A percentile compares a stretch with the other conserved stretches of the same genome.
These are phyloP conservation scores for Myotis findleyi DNA, from an alignment of 2,797 vertebrate genomes.

Conservation along the genomic window DNA sequence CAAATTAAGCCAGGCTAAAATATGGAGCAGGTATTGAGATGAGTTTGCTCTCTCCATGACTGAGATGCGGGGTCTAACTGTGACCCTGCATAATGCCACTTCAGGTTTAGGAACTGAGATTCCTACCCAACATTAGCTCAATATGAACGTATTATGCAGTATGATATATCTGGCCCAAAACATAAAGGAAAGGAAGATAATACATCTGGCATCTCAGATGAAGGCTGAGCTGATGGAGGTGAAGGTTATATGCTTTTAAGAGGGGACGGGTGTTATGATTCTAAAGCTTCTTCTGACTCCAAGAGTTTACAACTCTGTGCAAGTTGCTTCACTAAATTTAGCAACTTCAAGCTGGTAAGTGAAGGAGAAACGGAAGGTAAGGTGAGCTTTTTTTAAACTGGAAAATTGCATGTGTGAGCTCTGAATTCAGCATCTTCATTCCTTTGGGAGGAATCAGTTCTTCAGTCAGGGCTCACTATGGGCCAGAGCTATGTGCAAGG, in stretches of 20 bases:
- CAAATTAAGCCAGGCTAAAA: slow-evolving; percentile 74
- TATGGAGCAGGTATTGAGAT: slow-evolving; percentile 61
- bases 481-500: not conserved
- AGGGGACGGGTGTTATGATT: not conserved
- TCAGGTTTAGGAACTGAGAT: not conserved
- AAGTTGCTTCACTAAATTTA: slow-evolving; percentile 69
- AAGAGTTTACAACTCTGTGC: not conserved
- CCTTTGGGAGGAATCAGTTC: slow-evolving; percentile 40
- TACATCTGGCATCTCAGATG: not conserved
- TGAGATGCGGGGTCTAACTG: not conserved
- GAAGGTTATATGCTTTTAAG: not conserved
- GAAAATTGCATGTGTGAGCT: slow-evolving; percentile 58
- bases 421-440: slow-evolving; percentile 54
- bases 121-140: not conserved
- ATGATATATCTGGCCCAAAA: not conserved
- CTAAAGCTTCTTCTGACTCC: slow-evolving; percentile 22
- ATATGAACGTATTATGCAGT: not conserved
- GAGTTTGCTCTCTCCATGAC: slow-evolving; percentile 58
- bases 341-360: slow-evolving; percentile 47
- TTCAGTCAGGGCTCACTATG: not conserved
- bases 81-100: slow-evolving; percentile 2
- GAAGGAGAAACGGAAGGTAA: slow-evolving; percentile 57
- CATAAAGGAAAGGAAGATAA: not conserved
- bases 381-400: slow-evolving; percentile 64
- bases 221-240: not conserved